Conservation (phyloP, 2,888 invertebrate species). For the Drosophila gaucha region DNA sequence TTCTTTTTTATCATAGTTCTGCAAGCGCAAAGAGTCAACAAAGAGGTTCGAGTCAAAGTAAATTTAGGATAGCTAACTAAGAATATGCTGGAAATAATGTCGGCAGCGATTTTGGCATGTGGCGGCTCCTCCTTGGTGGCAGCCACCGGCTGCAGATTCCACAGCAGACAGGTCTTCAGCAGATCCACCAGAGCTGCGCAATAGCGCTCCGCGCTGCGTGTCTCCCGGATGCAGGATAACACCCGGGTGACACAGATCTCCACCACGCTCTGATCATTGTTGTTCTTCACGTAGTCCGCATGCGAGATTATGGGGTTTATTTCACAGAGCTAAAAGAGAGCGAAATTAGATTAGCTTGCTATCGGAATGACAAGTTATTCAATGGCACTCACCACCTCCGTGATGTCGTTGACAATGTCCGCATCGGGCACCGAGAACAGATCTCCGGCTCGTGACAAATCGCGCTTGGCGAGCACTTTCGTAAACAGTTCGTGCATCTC, state of each 20-base stretch:
- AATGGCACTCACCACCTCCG: conserved; percentile 89
- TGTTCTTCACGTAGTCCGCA: conserved; percentile 92
- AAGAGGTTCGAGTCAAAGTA: not conserved
- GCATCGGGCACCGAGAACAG: conserved; percentile 94
- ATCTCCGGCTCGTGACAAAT: conserved; percentile 95
- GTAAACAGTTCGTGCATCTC: conserved; percentile 96
- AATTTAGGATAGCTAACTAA: conserved; percentile 90
- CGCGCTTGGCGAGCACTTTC: conserved; percentile 94
- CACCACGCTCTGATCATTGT: conserved; percentile 96
- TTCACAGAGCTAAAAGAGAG: conserved; percentile 87
- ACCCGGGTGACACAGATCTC: conserved; percentile 97
- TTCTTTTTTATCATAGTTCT: conserved; percentile 87
- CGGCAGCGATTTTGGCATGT: conserved; percentile 98
- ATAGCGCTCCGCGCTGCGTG: conserved; percentile 92
- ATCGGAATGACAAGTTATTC: not conserved
- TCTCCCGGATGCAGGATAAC: conserved; percentile 95
- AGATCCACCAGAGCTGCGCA: conserved; percentile 93
- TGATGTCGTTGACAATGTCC: conserved; percentile 93
- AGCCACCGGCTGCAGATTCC: conserved; percentile 91
- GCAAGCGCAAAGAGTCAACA: conserved; percentile 22
- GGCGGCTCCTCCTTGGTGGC: conserved; percentile 94
- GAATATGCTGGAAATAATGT: conserved; percentile 97
- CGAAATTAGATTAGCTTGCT: not conserved
- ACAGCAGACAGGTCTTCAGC: conserved; percentile 94
- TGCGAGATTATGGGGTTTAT: conserved; percentile 93